Base-by-base conservation (phyloP, 1,140 invertebrate genomes). In the Drosophila prosaltans region DNA sequence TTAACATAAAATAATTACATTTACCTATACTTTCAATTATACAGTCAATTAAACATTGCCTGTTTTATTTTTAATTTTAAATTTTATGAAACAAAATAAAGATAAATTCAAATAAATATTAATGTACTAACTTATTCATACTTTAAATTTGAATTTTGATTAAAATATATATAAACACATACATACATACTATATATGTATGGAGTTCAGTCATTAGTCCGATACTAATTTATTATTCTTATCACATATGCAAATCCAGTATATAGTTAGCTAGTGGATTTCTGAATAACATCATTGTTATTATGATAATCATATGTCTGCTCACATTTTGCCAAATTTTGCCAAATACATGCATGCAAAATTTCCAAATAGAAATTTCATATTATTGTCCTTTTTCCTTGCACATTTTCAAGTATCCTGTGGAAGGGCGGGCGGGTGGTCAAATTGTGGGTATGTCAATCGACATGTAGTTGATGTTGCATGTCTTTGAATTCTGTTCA, bases 241-340 rank as follows among this genome's bases (percentile, higher is more conserved):
- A 8, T 26, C 45, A 51, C 45, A 51, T 51, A 36, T 36, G 32
- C 6, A 4, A 36, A 36, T 24, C 21, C 21, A 26, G n/a, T 3
- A 2, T 3, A 7, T 26, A 9, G 45, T 16, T 16, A 24, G 24
- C 45, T 48, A 30, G 6, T 2, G 26, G n/a, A 51, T 51, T 51
- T 51, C 21, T 51, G 45, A 24, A 51, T 11, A 51, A 51, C 45
- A 51, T 51, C 21, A 51, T 51, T 51, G 45, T 51, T 2, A 51
- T 57, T 28, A 32, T 57, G n/a, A 11, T 57, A 57, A 57, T 57
- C 28, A n/a, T 30, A 57, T 5, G 28, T n/a, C 28, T 57, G 45
- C 51, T 59, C n/a, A 28, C 41, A 57, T 30, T 61, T 39, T 57
- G 48, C 60, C 36, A 69, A 11, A 40, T 40, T 36, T 36, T 36